phyloP scores from a whole-genome alignment of 2,113 vertebrate species.

The Origma solitaria region DNA sequence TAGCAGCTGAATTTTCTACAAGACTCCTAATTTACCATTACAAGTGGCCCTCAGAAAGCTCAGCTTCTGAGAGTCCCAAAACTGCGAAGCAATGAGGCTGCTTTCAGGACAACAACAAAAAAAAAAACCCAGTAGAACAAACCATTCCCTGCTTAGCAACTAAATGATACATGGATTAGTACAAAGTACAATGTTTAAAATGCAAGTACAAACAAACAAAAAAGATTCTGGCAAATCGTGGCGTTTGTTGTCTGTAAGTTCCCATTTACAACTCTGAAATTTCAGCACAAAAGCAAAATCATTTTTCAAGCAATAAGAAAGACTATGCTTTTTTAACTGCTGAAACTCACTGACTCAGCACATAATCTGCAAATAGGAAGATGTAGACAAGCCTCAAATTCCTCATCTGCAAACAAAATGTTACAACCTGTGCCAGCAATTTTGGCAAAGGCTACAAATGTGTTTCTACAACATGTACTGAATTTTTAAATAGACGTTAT shows the following conservation, averaged over 20 bases:
- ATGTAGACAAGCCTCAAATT: neutral
- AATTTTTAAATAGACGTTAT: neutral
- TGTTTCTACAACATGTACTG: neutral
- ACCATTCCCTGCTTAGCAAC: neutral
- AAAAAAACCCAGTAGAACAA: neutral
- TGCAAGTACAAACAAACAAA: neutral
- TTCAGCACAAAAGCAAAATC: neutral
- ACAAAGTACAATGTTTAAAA: neutral
- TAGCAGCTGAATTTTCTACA: neutral
- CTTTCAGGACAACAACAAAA: neutral
- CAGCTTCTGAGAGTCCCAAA: neutral
- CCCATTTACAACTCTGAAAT: neutral
- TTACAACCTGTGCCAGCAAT: neutral
- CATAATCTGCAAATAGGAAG: neutral
- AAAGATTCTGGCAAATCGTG: neutral
- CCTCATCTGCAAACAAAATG: neutral
- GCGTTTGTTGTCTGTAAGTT: neutral
- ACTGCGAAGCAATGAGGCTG: neutral
- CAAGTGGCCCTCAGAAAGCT: neutral
- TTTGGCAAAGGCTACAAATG: neutral
- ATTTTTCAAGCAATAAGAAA: neutral
- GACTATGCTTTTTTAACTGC: neutral
- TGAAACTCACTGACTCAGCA: neutral
- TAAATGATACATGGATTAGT: neutral
- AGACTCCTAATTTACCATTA: neutral